Percentiles rank a stretch among this genome's conserved stretches.
phyloP scores from a whole-genome alignment of 2,113 vertebrate species.

The Phylloscopus trochiloides region DNA sequence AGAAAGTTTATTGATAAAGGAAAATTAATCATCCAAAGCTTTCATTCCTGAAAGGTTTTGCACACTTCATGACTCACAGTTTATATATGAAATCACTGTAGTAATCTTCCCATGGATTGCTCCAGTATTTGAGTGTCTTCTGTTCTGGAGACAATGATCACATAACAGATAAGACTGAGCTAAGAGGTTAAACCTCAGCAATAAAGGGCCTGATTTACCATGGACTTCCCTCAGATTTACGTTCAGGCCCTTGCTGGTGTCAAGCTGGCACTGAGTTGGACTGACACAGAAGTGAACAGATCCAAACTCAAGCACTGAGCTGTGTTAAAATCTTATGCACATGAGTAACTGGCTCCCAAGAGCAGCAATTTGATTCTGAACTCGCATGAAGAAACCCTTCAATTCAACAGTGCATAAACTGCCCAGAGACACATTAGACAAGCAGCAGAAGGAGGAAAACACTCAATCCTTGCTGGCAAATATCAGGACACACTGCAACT shows the following conservation, averaged over 20 bases:
- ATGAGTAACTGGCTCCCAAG: background rate
- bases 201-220: background rate
- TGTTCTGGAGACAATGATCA: background rate
- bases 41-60: slow-evolving; percentile 1
- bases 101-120: background rate
- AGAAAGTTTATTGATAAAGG: background rate
- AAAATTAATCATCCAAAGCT: background rate
- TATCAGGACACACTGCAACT: background rate
- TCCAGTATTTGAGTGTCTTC: background rate
- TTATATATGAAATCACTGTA: slow-evolving; percentile 3
- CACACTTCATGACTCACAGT: background rate
- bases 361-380: background rate
- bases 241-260: background rate
- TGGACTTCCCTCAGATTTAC: background rate
- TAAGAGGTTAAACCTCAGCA: background rate
- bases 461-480: background rate
- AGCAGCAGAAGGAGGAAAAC: background rate
- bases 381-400: background rate
- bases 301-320: background rate
- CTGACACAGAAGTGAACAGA: background rate
- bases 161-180: background rate
- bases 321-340: background rate
- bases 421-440: background rate
- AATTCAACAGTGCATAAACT: background rate
- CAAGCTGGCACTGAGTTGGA: background rate